Percentiles rank a stretch among this genome's conserved stretches.
Conservation (phyloP, 2,113 vertebrate genomes). For the Oryzias curvinotus region DNA sequence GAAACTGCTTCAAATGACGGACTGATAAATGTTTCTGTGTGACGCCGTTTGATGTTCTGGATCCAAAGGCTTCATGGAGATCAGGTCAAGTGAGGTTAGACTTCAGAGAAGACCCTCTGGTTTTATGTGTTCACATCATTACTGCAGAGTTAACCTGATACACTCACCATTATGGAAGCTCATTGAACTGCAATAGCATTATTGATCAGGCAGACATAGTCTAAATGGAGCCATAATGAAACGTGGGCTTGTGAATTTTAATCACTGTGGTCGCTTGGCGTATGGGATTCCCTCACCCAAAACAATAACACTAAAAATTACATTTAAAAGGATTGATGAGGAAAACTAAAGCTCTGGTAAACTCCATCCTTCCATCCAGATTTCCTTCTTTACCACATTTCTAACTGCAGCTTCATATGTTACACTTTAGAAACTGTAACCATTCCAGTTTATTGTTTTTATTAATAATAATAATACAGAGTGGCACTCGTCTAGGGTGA, state of each 20-base stretch:
- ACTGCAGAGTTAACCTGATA: slow-evolving; percentile 56
- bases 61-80: slow-evolving; percentile 15
- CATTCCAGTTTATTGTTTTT: no score
- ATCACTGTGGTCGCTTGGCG: slow-evolving; percentile 26
- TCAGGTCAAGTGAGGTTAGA: slow-evolving; percentile 12
- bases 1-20: no score
- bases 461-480: no score
- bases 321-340: no score
- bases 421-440: no score
- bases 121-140: slow-evolving; percentile 47
- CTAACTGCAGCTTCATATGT: no score
- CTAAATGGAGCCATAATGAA: slow-evolving; percentile 46
- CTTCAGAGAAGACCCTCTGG: slow-evolving; percentile 40
- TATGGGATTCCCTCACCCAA: slow-evolving; percentile 14
- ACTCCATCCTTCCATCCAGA: no score
- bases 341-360: no score
- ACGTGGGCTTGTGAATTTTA: slow-evolving; percentile 57
- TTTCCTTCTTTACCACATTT: no score
- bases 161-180: slow-evolving; percentile 45
- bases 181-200: slow-evolving; percentile 66
- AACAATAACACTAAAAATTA: neutral
- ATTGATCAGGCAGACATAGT: slow-evolving; percentile 65
- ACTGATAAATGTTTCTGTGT: no score
- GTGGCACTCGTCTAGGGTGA: no score
- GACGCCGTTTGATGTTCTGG: neutral